These are phyloP conservation scores for Amblyraja radiata DNA, from an alignment of 2,797 vertebrate species.

Conservation along the genomic window DNA sequence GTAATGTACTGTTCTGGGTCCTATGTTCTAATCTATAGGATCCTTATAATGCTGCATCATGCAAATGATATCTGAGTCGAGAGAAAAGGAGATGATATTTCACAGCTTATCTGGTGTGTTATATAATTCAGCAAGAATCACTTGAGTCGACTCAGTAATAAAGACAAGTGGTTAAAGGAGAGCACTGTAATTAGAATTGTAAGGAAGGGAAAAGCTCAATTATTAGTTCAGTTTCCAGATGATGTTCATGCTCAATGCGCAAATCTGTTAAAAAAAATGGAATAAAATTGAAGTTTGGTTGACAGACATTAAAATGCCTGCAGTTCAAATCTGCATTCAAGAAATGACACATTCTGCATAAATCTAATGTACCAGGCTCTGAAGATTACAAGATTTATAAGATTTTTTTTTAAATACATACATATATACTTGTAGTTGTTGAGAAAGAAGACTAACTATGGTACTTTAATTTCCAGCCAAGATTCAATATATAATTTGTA, in stretches of 20 bases:
- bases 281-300: neutral
- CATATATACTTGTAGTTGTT: neutral
- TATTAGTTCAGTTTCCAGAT: neutral
- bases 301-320: neutral
- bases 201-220: conserved; percentile 4
- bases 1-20: too few relatives aligned
- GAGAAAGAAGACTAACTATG: neutral
- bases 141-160: conserved; percentile 9
- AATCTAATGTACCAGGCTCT: too few relatives aligned
- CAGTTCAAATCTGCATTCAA: neutral
- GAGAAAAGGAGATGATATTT: neutral
- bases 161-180: conserved; percentile 26
- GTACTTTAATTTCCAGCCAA: neutral
- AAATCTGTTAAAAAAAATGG: neutral
- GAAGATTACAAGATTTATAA: too few relatives aligned
- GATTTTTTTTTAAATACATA: too few relatives aligned
- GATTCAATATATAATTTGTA: neutral
- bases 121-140: conserved; percentile 27
- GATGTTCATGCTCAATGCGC: neutral
- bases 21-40: neutral
- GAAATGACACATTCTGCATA: neutral
- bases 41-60: neutral
- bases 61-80: neutral
- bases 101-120: neutral
- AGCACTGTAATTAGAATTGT: conserved; percentile 26